Conservation (phyloP, 2,113 vertebrate species). For the Ctenomys sociabilis region DNA sequence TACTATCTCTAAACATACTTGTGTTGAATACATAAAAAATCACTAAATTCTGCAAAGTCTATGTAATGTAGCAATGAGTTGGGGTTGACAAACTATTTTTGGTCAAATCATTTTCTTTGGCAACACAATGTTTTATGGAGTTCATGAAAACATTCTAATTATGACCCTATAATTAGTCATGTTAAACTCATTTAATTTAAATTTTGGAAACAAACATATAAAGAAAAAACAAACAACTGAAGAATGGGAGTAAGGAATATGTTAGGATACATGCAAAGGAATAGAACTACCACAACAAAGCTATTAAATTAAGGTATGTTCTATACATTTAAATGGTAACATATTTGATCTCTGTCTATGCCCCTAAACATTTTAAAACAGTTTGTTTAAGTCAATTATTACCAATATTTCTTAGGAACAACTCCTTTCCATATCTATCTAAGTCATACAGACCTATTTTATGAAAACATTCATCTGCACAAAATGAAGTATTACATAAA, state of each 20-base stretch:
- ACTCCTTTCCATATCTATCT: slow-evolving; percentile 44
- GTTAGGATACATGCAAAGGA: neutral
- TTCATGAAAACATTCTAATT: slow-evolving; percentile 42
- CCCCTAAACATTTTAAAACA: slow-evolving; percentile 17
- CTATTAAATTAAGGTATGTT: slow-evolving; percentile 1
- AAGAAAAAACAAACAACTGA: neutral
- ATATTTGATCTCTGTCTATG: slow-evolving; percentile 24
- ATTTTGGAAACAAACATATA: neutral
- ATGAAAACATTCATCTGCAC: slow-evolving; percentile 40
- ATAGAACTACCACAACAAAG: slow-evolving; percentile 24
- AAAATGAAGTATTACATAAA: slow-evolving; percentile 68
- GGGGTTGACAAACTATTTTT: neutral
- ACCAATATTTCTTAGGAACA: slow-evolving; percentile 51
- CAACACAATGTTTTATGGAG: neutral
- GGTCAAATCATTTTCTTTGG: neutral
- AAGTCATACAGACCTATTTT: slow-evolving; percentile 59
- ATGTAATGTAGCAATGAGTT: neutral
- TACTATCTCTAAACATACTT: slow-evolving; percentile 18
- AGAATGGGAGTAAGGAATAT: neutral
- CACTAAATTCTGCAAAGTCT: neutral
- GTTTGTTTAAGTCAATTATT: slow-evolving; percentile 50
- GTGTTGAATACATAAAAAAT: slow-evolving; percentile 39
- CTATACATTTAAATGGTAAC: neutral
- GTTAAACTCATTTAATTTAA: slow-evolving; percentile 37
- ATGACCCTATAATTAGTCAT: neutral